Percentiles rank a stretch among this genome's conserved stretches.
Conservation (phyloP, 2,797 vertebrate genomes). For the Sebastes taczanowskii region DNA sequence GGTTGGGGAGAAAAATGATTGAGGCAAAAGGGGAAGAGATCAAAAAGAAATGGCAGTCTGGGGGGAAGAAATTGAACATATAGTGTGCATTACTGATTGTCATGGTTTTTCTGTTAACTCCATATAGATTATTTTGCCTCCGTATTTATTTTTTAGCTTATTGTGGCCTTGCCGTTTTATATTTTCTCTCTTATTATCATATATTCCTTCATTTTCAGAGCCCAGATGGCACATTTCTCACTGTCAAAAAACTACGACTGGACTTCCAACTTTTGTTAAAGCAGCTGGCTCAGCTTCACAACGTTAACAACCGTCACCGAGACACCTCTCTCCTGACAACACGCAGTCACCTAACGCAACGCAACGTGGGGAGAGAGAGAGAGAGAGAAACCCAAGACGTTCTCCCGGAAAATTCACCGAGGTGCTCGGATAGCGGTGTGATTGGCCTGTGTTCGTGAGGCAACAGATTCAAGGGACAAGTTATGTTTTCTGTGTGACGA, state of each 20-base stretch:
- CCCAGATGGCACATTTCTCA: slow-evolving; percentile 54
- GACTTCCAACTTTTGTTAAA: slow-evolving; percentile 49
- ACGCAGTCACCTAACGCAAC: slow-evolving; percentile 41
- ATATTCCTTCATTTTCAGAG: slow-evolving; percentile 19
- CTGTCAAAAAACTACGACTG: slow-evolving; percentile 45
- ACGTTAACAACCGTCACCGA: slow-evolving; percentile 74
- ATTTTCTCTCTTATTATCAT: not conserved
- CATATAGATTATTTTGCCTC: slow-evolving; percentile 45
- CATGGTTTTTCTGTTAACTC: slow-evolving; percentile 49
- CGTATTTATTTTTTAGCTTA: slow-evolving; percentile 27
- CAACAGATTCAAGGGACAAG: slow-evolving; percentile 50
- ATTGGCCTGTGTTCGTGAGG: slow-evolving; percentile 44
- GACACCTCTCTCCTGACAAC: slow-evolving; percentile 63
- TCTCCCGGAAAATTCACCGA: slow-evolving; percentile 39
- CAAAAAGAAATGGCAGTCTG: slow-evolving; percentile 64
- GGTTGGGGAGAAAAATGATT: slow-evolving; percentile 68
- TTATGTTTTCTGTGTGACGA: slow-evolving; percentile 47
- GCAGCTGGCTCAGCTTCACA: slow-evolving; percentile 76
- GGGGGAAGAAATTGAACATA: slow-evolving; percentile 41
- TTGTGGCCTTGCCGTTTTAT: slow-evolving; percentile 5
- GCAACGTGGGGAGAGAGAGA: slow-evolving; percentile 72
- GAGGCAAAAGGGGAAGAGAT: slow-evolving; percentile 69
- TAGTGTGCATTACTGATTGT: slow-evolving; percentile 66
- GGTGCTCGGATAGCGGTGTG: slow-evolving; percentile 55
- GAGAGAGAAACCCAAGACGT: slow-evolving; percentile 57